Percentiles rank a stretch among this genome's conserved stretches.
These are phyloP conservation scores for Cerceris rybyensis DNA, from an alignment of 2,888 invertebrate genomes.

Conservation along the genomic window DNA sequence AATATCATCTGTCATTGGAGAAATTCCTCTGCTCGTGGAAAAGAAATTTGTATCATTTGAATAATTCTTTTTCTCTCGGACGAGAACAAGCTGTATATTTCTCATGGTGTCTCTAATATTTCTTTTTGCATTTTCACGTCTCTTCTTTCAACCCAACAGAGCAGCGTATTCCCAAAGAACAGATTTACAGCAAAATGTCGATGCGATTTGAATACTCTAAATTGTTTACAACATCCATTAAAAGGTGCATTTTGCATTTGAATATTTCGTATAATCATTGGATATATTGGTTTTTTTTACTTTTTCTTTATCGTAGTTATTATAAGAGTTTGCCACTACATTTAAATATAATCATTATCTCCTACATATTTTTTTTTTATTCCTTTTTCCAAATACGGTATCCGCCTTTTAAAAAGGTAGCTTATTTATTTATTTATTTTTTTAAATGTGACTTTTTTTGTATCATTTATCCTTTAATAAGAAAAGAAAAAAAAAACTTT, in stretches of 20 bases:
- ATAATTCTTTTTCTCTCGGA: background rate
- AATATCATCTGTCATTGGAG: constrained; percentile 65
- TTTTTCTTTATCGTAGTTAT: constrained; percentile 64
- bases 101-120: background rate
- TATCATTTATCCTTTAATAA: constrained; percentile 50
- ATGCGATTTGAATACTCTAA: constrained; percentile 74
- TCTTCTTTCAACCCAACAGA: constrained; percentile 41
- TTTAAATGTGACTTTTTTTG: constrained; percentile 62
- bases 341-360: constrained; percentile 74
- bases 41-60: constrained; percentile 26
- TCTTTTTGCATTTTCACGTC: background rate
- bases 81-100: background rate
- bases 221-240: constrained; percentile 77
- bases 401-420: constrained; percentile 64
- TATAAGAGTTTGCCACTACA: constrained; percentile 75
- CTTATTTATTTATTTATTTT: constrained; percentile 47
- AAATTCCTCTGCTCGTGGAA: constrained; percentile 60
- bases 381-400: constrained; percentile 74
- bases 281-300: constrained; percentile 73
- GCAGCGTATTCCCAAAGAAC: constrained; percentile 61
- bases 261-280: constrained; percentile 77
- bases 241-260: constrained; percentile 74
- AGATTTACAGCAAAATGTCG: constrained; percentile 73
- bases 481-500: constrained; percentile 18
- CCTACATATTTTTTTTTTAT: constrained; percentile 56